Conservation (phyloP, 1,140 invertebrate genomes). For the Ceratoteleas bidentatus region DNA sequence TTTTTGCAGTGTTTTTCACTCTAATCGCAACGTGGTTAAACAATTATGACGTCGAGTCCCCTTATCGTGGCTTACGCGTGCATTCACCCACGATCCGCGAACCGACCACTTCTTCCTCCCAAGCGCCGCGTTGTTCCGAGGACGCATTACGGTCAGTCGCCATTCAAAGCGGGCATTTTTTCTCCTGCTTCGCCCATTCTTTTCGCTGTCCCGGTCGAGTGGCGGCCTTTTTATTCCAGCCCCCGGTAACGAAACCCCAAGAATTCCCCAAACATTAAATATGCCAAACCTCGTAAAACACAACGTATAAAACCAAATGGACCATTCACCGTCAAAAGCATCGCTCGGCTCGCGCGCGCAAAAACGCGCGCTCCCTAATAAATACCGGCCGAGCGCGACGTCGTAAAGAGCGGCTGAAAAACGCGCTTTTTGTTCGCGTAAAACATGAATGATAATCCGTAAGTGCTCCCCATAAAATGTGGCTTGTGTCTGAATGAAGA, state of each 20-base stretch:
- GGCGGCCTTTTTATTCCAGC: slow-evolving; percentile 32
- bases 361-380: slow-evolving; percentile 43
- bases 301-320: slow-evolving; percentile 53
- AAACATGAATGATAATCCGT: slow-evolving; percentile 59
- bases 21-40: no score
- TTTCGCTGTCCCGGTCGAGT: slow-evolving; percentile 3
- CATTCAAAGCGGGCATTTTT: slow-evolving; percentile 33
- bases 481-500: slow-evolving; percentile 44
- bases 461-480: slow-evolving; percentile 53
- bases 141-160: slow-evolving; percentile 22
- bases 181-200: neutral
- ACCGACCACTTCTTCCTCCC: slow-evolving; percentile 13
- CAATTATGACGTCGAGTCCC: slow-evolving; percentile 5
- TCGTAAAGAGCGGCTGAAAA: slow-evolving; percentile 49
- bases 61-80: slow-evolving; percentile 11
- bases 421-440: slow-evolving; percentile 53
- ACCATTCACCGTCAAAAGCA: slow-evolving; percentile 42
- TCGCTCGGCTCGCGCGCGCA: slow-evolving; percentile 19
- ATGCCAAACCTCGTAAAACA: slow-evolving; percentile 46
- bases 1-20: no score
- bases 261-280: slow-evolving; percentile 43
- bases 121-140: slow-evolving; percentile 17
- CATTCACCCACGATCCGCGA: neutral
- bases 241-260: slow-evolving; percentile 13
- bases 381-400: slow-evolving; percentile 48